Evolutionary conservation across 2,113 vertebrate species (phyloP).

Genomic region (Eublepharis macularius): DNA sequence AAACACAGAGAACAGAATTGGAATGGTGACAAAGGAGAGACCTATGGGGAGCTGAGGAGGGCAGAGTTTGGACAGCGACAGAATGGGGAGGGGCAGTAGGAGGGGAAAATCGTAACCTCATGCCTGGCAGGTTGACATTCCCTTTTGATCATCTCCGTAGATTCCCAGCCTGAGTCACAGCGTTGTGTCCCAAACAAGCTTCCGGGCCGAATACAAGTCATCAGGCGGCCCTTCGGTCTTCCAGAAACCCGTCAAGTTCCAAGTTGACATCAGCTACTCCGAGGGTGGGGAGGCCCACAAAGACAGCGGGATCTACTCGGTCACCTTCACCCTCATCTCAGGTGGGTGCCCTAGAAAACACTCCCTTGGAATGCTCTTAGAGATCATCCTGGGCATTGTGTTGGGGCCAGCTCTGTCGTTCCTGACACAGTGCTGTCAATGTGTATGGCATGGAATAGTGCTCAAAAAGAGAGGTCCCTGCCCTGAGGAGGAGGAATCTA

Average conservation of each 20-base stretch:
- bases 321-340: constrained; percentile 93
- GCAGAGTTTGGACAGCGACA: background rate
- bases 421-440: too few relatives aligned
- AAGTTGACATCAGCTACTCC: constrained; percentile 92
- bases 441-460: too few relatives aligned
- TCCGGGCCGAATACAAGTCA: constrained; percentile 92
- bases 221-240: constrained; percentile 91
- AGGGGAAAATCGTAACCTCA: background rate
- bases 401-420: too few relatives aligned
- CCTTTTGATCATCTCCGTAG: constrained; percentile 63
- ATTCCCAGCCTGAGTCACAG: constrained; percentile 96
- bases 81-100: background rate
- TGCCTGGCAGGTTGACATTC: background rate
- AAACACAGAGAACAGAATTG: too few relatives aligned
- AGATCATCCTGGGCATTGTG: background rate
- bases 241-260: constrained; percentile 94
- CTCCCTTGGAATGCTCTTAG: background rate
- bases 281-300: constrained; percentile 84
- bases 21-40: too few relatives aligned
- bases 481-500: too few relatives aligned
- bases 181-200: constrained; percentile 92
- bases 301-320: constrained; percentile 88
- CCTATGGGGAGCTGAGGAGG: background rate
- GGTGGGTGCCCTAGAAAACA: constrained; percentile 62
- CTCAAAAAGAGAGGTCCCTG: too few relatives aligned